A percentile compares a stretch with the other conserved stretches of the same genome.
Conservation (phyloP, 2,113 vertebrate genomes). For the Ciconia maguari region DNA sequence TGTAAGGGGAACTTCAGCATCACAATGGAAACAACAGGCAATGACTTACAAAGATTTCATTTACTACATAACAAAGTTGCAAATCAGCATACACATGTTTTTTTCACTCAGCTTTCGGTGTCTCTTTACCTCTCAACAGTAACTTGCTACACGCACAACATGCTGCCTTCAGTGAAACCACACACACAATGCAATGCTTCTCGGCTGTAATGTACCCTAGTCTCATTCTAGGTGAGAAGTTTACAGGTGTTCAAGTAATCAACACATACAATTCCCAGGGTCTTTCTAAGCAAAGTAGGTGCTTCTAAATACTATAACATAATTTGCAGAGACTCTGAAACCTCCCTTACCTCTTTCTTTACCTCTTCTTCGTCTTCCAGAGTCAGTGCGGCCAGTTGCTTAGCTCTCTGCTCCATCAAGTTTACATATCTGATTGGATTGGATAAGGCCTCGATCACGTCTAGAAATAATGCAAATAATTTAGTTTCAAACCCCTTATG, state of each 20-base stretch:
- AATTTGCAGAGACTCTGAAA: not conserved
- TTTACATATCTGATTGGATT: slow-evolving; percentile 97
- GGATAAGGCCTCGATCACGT: slow-evolving; percentile 96
- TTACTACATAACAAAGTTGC: not conserved
- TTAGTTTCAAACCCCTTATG: not conserved
- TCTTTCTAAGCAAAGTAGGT: not conserved
- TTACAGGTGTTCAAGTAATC: not conserved
- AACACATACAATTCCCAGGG: not conserved
- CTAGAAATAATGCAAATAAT: slow-evolving; percentile 65
- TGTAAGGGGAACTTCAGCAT: not conserved
- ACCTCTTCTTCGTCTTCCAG: slow-evolving; percentile 94
- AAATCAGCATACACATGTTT: not conserved
- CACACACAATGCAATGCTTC: not conserved
- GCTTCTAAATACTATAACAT: not conserved
- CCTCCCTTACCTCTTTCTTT: slow-evolving; percentile 85
- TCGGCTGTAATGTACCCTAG: too few relatives aligned
- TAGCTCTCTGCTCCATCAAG: slow-evolving; percentile 97
- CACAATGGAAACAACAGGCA: not conserved
- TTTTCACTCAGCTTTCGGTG: not conserved
- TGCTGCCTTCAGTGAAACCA: not conserved
- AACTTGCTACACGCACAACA: not conserved
- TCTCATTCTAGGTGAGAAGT: not conserved
- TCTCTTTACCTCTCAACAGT: not conserved
- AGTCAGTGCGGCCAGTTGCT: slow-evolving; percentile 91
- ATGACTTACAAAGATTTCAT: not conserved